A percentile compares a stretch with the other conserved stretches of the same genome.
Conservation (phyloP, 2,113 vertebrate species). For the Phocoena phocoena region DNA sequence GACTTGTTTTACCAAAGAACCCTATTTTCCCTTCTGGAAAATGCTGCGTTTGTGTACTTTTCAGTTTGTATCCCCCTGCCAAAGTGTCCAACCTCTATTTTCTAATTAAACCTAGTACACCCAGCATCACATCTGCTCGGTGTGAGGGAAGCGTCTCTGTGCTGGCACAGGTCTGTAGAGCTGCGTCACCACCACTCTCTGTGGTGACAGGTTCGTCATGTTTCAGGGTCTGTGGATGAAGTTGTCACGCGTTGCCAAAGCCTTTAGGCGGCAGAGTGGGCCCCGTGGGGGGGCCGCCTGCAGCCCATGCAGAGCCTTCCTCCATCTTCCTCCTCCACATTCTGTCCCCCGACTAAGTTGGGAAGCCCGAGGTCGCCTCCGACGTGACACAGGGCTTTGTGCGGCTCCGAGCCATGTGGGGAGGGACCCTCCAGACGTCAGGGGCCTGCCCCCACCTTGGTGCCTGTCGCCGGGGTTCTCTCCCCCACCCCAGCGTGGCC, state of each 20-base stretch:
- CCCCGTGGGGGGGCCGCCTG: neutral
- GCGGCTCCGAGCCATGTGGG: neutral
- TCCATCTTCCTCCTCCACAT: accelerated
- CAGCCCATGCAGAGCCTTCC: neutral
- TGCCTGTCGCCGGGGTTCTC: neutral
- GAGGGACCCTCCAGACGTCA: neutral
- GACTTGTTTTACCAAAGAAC: neutral
- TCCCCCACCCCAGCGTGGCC: conserved; percentile 40
- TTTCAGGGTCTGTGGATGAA: neutral
- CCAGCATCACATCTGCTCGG: accelerated
- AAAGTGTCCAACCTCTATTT: neutral
- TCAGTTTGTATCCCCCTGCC: neutral
- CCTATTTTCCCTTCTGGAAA: neutral
- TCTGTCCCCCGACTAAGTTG: neutral
- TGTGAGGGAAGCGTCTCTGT: neutral
- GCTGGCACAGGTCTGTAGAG: no score
- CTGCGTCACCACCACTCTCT: neutral
- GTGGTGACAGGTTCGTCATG: no score
- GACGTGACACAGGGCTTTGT: neutral
- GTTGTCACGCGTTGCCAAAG: accelerated
- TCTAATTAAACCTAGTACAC: accelerated
- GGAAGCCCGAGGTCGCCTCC: neutral
- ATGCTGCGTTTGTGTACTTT: neutral
- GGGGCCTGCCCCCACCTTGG: accelerated
- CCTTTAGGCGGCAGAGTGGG: no score